Evolutionary conservation across 2,113 vertebrate species (phyloP), one percentile per base, ranked within the genome.

Genomic region (Epinephelus moara): DNA sequence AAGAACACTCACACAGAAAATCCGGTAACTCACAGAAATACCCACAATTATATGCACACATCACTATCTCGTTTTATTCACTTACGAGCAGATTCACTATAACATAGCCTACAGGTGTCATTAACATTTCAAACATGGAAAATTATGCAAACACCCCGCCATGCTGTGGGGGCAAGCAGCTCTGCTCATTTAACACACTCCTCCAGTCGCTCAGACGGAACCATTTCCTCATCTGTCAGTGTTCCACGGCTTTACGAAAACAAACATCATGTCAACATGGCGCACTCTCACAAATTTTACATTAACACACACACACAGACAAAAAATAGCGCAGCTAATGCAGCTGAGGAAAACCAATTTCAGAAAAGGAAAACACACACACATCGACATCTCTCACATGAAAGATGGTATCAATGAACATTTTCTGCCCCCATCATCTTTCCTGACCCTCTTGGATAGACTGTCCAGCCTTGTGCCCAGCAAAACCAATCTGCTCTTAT

Each of bases 401-500:
- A 93, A 88, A 86, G 80, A 91, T 91, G 81, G 79, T 70, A 87
- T 91, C 84, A 89, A 81, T 90, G 80, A 91, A 85, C 60, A 60
- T 88, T 91, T 87, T 93, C 81, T 79, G 81, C 79, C 88, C 83
- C 87, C 73, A 85, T 93, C 84, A 92, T 91, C 90, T 92, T 86
- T 94, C 79, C 74, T 91, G 81, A 85, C 76, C 82, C 25, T 71
- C 63, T 75, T 66, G 64, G 80, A 81, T 69, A 62, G 55, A 86
- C 70, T 83, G 79, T 90, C 89, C 73, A 82, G 53, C 61, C 70
- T 42, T 70, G 70, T 89, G 66, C 75, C 78, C 80, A 70, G 72
- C 67, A 82, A 89, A 90, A 91, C 71, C 89, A 93, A 91, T 93
- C 84, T 91, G 68, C 75, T 88, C 81, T 88, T 85, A 91, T 94